These are phyloP conservation scores for Cebidichthys violaceus DNA, from an alignment of 2,113 vertebrate genomes.

Conservation along the genomic window DNA sequence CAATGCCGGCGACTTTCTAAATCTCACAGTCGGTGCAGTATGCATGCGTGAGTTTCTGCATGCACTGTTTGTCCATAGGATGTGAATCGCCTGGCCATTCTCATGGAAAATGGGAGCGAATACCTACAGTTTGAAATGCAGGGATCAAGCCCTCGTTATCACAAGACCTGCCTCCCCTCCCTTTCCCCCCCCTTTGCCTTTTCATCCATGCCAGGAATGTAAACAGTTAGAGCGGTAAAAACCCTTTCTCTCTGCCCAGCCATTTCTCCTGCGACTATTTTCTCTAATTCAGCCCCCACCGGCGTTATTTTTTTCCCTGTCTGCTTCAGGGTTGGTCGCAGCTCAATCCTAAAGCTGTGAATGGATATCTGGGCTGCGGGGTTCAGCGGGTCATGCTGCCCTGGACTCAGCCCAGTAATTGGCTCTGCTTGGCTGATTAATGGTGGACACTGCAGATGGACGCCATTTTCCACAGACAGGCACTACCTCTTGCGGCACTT, in stretches of 20 bases:
- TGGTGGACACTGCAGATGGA: conserved; percentile 79
- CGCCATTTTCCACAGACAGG: conserved; percentile 77
- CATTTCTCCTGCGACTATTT: conserved; percentile 43
- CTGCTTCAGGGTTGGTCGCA: conserved; percentile 47
- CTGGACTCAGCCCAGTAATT: conserved; percentile 75
- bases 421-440: conserved; percentile 81
- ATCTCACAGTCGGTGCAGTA: not conserved
- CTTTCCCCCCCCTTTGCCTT: conserved; percentile 32
- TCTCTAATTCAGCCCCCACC: conserved; percentile 35
- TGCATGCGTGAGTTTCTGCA: conserved; percentile 8
- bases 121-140: conserved; percentile 60
- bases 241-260: conserved; percentile 52
- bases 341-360: conserved; percentile 59
- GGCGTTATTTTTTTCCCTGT: conserved; percentile 21
- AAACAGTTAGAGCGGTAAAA: conserved; percentile 72
- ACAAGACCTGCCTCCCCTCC: conserved; percentile 55
- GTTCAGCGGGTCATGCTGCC: conserved; percentile 70
- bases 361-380: conserved; percentile 67
- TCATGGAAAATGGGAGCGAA: conserved; percentile 56
- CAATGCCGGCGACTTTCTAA: not conserved
- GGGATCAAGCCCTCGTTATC: conserved; percentile 49
- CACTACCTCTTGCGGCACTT: conserved; percentile 54
- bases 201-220: conserved; percentile 76
- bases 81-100: conserved; percentile 12
- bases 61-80: conserved; percentile 2